A percentile compares a stretch with the other conserved stretches of the same genome.
phyloP scores from a whole-genome alignment of 2,113 vertebrate species.

The Sprattus sprattus region DNA sequence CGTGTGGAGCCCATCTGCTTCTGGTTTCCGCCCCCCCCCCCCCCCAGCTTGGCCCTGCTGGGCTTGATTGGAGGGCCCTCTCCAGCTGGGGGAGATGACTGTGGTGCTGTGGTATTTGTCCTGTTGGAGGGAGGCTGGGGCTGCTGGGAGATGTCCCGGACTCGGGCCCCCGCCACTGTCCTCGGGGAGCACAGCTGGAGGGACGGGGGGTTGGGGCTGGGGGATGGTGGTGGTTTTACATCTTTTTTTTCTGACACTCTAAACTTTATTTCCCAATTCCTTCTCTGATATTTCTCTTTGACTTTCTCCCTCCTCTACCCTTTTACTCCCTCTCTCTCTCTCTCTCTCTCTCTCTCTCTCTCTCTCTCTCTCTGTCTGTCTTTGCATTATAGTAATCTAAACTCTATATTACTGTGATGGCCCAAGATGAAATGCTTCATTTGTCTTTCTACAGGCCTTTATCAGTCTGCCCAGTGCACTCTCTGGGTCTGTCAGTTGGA shows the following conservation, averaged over 20 bases:
- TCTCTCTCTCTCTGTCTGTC: slow-evolving; percentile 1
- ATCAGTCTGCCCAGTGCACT: neutral
- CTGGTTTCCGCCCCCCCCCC: slow-evolving; percentile 67
- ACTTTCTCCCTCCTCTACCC: neutral
- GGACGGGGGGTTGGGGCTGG: slow-evolving; percentile 36
- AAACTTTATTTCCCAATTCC: slow-evolving; percentile 21
- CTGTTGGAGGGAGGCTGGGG: slow-evolving; percentile 46
- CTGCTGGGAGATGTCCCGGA: slow-evolving; percentile 47
- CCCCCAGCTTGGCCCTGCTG: slow-evolving; percentile 50
- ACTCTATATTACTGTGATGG: slow-evolving; percentile 29
- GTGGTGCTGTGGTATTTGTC: slow-evolving; percentile 64
- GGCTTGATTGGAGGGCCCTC: slow-evolving; percentile 67
- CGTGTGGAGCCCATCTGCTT: slow-evolving; percentile 78
- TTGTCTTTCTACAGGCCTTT: neutral
- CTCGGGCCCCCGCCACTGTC: slow-evolving; percentile 41
- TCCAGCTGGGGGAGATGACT: slow-evolving; percentile 63
- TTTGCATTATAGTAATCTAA: neutral
- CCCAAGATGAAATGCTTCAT: neutral
- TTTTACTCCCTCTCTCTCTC: slow-evolving; percentile 23
- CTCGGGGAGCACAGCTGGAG: slow-evolving; percentile 56
- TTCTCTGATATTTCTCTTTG: slow-evolving; percentile 20
- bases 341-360: slow-evolving; percentile 24
- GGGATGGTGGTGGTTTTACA: slow-evolving; percentile 12
- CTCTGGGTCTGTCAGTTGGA: neutral
- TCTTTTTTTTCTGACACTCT: slow-evolving; percentile 15